Evolutionary conservation across 2,888 invertebrate species (phyloP).

Genomic region (Nomada ruficornis): DNA sequence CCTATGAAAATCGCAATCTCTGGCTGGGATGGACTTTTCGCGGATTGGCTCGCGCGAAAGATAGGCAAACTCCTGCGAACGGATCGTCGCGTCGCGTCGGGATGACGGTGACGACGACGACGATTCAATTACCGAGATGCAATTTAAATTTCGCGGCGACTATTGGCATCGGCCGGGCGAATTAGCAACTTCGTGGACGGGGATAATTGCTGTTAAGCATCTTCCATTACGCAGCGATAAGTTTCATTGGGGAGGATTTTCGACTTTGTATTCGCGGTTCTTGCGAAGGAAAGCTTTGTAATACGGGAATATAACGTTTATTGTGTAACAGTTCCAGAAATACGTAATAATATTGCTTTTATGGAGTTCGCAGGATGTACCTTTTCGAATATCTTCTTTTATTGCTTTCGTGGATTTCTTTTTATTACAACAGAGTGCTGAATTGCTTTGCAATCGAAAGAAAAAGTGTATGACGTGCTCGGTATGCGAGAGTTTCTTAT

Average conservation of each 20-base stretch:
- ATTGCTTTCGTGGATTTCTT: too few species aligned
- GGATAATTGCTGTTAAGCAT: slow-evolving; percentile 18
- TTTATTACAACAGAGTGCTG: too few species aligned
- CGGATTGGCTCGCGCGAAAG: slow-evolving; percentile 1
- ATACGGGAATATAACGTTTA: background rate
- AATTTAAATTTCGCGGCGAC: slow-evolving; percentile 30
- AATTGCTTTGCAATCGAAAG: too few species aligned
- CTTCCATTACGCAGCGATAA: background rate
- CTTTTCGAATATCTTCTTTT: too few species aligned
- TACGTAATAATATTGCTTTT: too few species aligned
- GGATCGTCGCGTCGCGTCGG: slow-evolving; percentile 10
- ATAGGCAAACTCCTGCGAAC: slow-evolving; percentile 40
- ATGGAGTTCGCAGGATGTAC: too few species aligned
- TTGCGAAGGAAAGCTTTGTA: background rate
- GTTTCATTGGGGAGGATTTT: background rate
- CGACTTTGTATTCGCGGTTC: background rate
- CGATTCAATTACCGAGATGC: slow-evolving; percentile 43
- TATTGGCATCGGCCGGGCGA: slow-evolving; percentile 17
- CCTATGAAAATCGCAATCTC: slow-evolving; percentile 44
- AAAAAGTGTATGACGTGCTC: too few species aligned
- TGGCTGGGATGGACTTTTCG: background rate
- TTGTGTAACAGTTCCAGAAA: too few species aligned
- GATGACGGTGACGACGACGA: slow-evolving; percentile 17
- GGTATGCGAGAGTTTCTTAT: too few species aligned
- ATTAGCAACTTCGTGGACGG: background rate